phyloP scores from a whole-genome alignment of 1,140 invertebrate species.

The Ephestia elutella region DNA sequence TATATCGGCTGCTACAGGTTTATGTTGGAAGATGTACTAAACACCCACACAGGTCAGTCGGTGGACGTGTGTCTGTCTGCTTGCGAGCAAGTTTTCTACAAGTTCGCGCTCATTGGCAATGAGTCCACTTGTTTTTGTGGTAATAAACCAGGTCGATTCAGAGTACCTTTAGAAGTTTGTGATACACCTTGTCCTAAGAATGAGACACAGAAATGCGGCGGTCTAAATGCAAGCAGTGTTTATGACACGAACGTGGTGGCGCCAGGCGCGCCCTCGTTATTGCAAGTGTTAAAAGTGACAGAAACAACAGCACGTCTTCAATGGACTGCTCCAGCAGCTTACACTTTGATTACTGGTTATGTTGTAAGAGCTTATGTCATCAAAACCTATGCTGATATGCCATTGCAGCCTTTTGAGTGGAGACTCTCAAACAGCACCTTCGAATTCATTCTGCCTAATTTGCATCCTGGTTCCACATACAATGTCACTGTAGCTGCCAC shows the following conservation, averaged over 20 bases:
- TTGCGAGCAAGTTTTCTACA: conserved; percentile 66
- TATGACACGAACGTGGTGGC: conserved; percentile 70
- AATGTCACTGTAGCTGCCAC: conserved; percentile 80
- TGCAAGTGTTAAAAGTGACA: conserved; percentile 64
- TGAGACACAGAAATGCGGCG: conserved; percentile 73
- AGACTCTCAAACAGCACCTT: conserved; percentile 68
- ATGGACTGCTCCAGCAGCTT: conserved; percentile 69
- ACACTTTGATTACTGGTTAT: conserved; percentile 63
- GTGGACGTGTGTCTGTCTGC: conserved; percentile 63
- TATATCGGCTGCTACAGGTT: conserved; percentile 59
- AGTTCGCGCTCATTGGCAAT: conserved; percentile 61
- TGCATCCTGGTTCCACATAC: conserved; percentile 84
- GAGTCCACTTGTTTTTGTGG: conserved; percentile 66
- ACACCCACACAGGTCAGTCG: conserved; percentile 61
- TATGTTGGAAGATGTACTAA: conserved; percentile 44
- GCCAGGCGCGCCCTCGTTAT: conserved; percentile 64
- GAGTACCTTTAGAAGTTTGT: conserved; percentile 49
- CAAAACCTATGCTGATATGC: conserved; percentile 63
- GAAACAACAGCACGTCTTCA: conserved; percentile 70
- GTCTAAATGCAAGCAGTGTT: conserved; percentile 70
- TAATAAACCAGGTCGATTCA: conserved; percentile 49
- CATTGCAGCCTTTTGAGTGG: conserved; percentile 59
- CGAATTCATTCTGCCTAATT: conserved; percentile 73
- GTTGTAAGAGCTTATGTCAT: conserved; percentile 64
- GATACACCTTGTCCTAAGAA: conserved; percentile 70